A percentile compares a stretch with the other conserved stretches of the same genome.
These are phyloP conservation scores for Notarius lentiginosus DNA, from an alignment of 2,113 vertebrate genomes.

Conservation along the genomic window DNA sequence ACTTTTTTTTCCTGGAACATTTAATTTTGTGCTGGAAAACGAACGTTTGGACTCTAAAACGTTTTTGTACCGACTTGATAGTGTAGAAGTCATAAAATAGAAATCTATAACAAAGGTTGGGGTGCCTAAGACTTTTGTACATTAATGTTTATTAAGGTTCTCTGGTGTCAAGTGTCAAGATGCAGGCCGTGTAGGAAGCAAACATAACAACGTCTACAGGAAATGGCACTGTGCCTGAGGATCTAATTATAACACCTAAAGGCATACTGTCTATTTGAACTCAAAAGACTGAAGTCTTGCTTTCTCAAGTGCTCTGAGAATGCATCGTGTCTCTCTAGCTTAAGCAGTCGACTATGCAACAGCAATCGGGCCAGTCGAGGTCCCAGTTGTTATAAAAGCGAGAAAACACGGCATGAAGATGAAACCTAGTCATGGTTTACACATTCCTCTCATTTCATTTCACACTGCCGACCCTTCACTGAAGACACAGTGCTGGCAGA, in stretches of 20 bases:
- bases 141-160: neutral
- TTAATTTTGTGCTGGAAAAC: too few species aligned
- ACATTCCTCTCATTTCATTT: slow-evolving; percentile 21
- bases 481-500: neutral
- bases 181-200: neutral
- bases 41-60: too few species aligned
- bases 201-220: too few species aligned
- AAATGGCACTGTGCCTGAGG: neutral
- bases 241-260: neutral
- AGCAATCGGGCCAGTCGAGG: neutral
- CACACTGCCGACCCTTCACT: neutral
- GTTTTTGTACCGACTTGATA: too few species aligned
- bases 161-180: neutral
- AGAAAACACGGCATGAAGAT: slow-evolving; percentile 3
- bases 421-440: slow-evolving; percentile 15
- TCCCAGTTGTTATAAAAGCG: neutral
- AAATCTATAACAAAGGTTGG: too few species aligned
- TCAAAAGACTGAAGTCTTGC: neutral
- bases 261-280: neutral
- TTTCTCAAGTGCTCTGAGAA: slow-evolving; percentile 4
- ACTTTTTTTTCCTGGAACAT: too few species aligned
- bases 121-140: too few species aligned
- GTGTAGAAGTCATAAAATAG: too few species aligned
- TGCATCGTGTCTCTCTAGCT: neutral
- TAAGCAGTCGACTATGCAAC: slow-evolving; percentile 6